Evolutionary conservation across 92 coral and sea anemone species (phyloP), one percentile per base, ranked within the genome.

Genomic region (Diadumene lineata): DNA sequence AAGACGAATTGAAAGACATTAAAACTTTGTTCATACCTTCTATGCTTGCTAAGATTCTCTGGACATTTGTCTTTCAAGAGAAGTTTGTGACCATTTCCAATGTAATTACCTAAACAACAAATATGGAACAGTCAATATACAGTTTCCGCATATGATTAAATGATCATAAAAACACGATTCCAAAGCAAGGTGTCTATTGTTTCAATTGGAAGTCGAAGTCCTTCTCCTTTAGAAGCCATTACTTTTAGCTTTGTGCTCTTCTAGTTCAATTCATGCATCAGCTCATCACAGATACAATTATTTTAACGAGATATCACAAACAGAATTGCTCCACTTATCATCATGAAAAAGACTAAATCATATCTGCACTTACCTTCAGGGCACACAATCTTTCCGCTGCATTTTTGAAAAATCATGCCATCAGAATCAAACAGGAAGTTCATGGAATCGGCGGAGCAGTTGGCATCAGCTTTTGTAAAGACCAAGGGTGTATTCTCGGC

Each of bases 311-410:
- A 38, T n/a, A n/a, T n/a, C n/a, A n/a, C n/a, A n/a, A n/a, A n/a
- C n/a, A n/a, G n/a, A n/a, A n/a, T n/a, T n/a, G n/a, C n/a, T n/a
- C n/a, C n/a, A n/a, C n/a, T n/a, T 13, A 38, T 38, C 7, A 13
- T 38, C 6, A 38, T 38, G 48, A 38, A 4, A 38, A 13, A 4
- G 48, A 13, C 13, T 13, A 38, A 38, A 38, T 4, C 48, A 38
- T 13, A 38, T 4, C 7, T 38, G 13, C 48, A 38, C 48, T 38
- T 73, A 84, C 85, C 85, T 55, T 84, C 62, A 16, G 89, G 80
- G 56, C 89, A 84, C 43, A 84, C 55, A 17, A 84, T 64, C 69
- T 84, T 84, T 57, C 75, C 75, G 80, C 89, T 84, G 81, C 89
- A 84, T 67, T 84, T 84, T 67, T 84, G 89, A 62, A 53, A 83